These are phyloP conservation scores for Lethrus apterus DNA, from an alignment of 1,140 invertebrate genomes.

Conservation along the genomic window DNA sequence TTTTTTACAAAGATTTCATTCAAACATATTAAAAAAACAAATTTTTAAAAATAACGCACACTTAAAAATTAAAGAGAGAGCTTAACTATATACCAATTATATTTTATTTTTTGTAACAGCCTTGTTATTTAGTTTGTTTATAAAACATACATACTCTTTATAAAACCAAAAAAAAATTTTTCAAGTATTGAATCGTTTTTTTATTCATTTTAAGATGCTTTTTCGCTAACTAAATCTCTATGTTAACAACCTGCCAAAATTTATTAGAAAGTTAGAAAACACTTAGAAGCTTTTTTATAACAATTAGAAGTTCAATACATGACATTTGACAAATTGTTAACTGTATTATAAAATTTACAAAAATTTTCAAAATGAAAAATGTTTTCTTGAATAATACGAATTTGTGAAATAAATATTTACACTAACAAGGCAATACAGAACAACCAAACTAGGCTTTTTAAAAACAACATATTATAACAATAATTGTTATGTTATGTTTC, in stretches of 20 bases:
- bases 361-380: no score
- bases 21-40: conserved; percentile 11
- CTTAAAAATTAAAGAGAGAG: conserved; percentile 13
- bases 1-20: conserved; percentile 11
- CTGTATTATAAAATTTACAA: no score
- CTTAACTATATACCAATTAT: conserved; percentile 15
- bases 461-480: no score
- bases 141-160: conserved; percentile 28
- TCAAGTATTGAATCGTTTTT: conserved; percentile 9
- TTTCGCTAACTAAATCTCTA: background rate
- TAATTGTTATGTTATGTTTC: no score
- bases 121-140: conserved; percentile 24
- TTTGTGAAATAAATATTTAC: conserved; percentile 10
- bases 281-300: conserved; percentile 3
- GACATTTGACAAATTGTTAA: no score
- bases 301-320: no score
- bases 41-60: conserved; percentile 2
- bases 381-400: background rate
- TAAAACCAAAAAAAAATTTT: conserved; percentile 13
- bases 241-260: background rate
- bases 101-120: conserved; percentile 17
- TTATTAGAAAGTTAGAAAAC: conserved; percentile 3
- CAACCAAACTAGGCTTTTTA: no score
- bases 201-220: no score
- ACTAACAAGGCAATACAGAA: conserved; percentile 3